phyloP scores from a whole-genome alignment of 2,888 invertebrate genomes.

The Ochlodes sylvanus region DNA sequence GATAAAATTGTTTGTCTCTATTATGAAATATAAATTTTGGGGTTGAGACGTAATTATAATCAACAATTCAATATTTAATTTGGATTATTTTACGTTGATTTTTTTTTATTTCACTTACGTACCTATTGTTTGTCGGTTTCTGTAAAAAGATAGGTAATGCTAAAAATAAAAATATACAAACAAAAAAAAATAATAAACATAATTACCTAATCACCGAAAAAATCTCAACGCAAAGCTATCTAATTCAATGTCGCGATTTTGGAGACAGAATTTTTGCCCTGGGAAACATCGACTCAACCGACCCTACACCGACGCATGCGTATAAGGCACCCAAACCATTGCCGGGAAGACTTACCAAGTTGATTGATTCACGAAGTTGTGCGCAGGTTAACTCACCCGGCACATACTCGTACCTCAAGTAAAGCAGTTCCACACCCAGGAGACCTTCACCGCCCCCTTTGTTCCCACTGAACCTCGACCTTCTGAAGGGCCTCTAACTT shows the following conservation, averaged over 20 bases:
- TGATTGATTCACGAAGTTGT: conserved; percentile 82
- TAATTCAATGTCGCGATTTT: conserved; percentile 34
- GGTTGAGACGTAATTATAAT: too few species aligned
- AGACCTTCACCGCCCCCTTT: conserved; percentile 50
- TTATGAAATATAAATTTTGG: too few species aligned
- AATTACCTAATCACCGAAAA: conserved; percentile 17
- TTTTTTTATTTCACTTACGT: background rate
- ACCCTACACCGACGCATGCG: conserved; percentile 75
- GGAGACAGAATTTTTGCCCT: conserved; percentile 41
- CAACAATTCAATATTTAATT: background rate
- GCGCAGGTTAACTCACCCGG: conserved; percentile 72
- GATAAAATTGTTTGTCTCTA: too few species aligned
- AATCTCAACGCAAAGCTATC: conserved; percentile 24
- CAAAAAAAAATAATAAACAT: conserved; percentile 1
- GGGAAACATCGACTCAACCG: conserved; percentile 51
- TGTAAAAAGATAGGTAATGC: background rate
- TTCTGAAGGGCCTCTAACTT: conserved; percentile 44
- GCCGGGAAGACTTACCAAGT: conserved; percentile 73
- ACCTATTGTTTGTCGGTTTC: background rate
- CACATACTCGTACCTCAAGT: conserved; percentile 62
- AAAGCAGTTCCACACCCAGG: conserved; percentile 57
- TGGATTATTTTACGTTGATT: background rate
- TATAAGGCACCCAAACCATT: conserved; percentile 56
- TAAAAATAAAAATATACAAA: conserved; percentile 1
- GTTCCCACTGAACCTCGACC: conserved; percentile 39